Evolutionary conservation across 2,797 vertebrate genomes (phyloP).

Genomic region (Vultur gryphus): DNA sequence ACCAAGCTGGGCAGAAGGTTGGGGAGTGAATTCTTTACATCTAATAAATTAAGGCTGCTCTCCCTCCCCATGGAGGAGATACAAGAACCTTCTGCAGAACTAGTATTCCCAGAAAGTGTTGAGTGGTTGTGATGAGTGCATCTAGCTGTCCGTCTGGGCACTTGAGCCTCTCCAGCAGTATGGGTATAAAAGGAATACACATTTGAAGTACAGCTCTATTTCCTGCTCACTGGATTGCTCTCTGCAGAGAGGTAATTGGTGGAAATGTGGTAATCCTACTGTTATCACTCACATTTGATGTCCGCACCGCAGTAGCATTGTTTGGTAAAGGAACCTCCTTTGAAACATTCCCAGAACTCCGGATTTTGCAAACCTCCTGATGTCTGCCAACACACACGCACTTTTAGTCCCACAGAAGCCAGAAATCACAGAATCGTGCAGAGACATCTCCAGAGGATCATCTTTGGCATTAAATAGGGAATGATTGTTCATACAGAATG

Average conservation of each 20-base stretch:
- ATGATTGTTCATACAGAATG: slow-evolving; percentile 42
- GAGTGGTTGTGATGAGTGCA: background rate
- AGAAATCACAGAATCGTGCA: slow-evolving; percentile 52
- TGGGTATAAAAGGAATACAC: background rate
- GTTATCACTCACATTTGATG: background rate
- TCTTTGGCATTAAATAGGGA: slow-evolving; percentile 43
- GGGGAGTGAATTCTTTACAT: background rate
- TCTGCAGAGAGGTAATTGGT: background rate
- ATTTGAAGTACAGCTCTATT: background rate
- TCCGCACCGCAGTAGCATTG: background rate
- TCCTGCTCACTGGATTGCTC: background rate
- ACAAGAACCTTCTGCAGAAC: background rate
- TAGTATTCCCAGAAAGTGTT: background rate
- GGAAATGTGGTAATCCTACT: background rate
- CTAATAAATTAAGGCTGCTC: background rate
- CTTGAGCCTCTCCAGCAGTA: background rate
- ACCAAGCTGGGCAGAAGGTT: background rate
- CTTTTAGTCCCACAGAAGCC: slow-evolving; percentile 38
- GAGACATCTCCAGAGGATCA: slow-evolving; percentile 44
- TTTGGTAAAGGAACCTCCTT: slow-evolving; percentile 20
- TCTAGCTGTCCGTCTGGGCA: background rate
- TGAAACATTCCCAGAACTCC: slow-evolving; percentile 46
- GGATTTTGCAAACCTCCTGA: slow-evolving; percentile 39
- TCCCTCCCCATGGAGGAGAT: background rate
- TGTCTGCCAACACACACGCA: slow-evolving; percentile 41